Conservation (phyloP, 2,797 vertebrate species). For the Etheostoma perlongum region DNA sequence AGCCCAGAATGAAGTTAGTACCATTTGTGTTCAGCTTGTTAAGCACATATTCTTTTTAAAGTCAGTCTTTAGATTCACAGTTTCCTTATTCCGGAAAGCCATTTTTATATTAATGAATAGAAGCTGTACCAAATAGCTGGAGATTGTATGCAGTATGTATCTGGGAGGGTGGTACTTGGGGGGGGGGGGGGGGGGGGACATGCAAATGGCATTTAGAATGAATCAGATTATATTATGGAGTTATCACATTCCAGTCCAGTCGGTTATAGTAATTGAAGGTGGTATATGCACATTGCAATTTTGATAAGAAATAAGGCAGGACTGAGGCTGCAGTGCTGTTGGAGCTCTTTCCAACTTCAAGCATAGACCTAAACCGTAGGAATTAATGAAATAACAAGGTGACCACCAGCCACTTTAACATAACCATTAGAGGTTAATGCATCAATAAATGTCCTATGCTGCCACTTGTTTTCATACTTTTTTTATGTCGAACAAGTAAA, state of each 20-base stretch:
- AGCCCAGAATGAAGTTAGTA: constrained; percentile 64
- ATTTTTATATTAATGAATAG: constrained; percentile 60
- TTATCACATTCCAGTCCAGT: constrained; percentile 36
- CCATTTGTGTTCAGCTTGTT: constrained; percentile 63
- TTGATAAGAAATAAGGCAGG: constrained; percentile 12
- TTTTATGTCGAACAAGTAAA: neutral
- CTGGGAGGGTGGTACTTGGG: neutral
- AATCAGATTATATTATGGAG: constrained; percentile 39
- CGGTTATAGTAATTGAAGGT: constrained; percentile 38
- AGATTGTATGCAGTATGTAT: constrained; percentile 23
- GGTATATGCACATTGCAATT: neutral
- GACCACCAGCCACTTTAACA: constrained; percentile 24
- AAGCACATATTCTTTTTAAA: constrained; percentile 56
- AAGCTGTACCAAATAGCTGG: constrained; percentile 29
- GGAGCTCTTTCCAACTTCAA: constrained; percentile 38
- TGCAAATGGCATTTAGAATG: constrained; percentile 43
- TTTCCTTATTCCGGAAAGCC: constrained; percentile 48
- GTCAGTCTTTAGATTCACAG: constrained; percentile 49
- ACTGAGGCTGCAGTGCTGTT: constrained; percentile 7
- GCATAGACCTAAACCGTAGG: constrained; percentile 9
- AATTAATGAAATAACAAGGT: constrained; percentile 17
- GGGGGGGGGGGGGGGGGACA: neutral
- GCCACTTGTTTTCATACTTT: neutral
- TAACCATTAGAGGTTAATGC: constrained; percentile 38
- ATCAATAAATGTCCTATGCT: constrained; percentile 18